A percentile compares a stretch with the other conserved stretches of the same genome.
phyloP scores from a whole-genome alignment of 2,888 invertebrate genomes.

The Chrysolina americana region DNA sequence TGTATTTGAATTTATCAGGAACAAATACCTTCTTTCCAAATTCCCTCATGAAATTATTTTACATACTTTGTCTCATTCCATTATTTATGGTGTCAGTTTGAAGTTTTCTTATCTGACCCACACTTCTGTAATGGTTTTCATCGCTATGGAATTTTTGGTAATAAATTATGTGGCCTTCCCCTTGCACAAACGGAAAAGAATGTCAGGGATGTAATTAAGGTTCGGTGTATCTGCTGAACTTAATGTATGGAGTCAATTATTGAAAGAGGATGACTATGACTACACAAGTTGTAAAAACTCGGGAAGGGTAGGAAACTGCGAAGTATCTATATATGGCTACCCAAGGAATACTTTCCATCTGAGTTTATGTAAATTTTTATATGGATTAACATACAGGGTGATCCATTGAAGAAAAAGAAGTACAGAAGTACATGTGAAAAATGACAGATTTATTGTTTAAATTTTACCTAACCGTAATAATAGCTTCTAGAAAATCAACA shows the following conservation, averaged over 20 bases:
- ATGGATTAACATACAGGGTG: too few species aligned
- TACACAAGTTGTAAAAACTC: too few species aligned
- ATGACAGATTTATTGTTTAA: too few species aligned
- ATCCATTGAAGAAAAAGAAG: too few species aligned
- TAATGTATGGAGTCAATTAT: not conserved
- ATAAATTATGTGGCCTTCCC: not conserved
- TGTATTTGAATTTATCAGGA: constrained; percentile 12
- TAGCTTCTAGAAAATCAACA: too few species aligned
- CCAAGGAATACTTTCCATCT: too few species aligned
- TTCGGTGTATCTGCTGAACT: not conserved
- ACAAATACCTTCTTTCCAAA: constrained; percentile 12
- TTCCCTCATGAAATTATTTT: constrained; percentile 26
- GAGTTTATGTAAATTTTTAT: not conserved
- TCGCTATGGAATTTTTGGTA: constrained; percentile 18
- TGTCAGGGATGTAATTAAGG: constrained; percentile 8
- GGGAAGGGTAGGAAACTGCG: too few species aligned
- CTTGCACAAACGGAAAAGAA: not conserved
- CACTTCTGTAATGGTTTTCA: constrained; percentile 39
- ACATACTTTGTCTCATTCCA: constrained; percentile 34
- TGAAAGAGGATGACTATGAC: not conserved
- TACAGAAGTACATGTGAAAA: too few species aligned
- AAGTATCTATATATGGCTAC: too few species aligned
- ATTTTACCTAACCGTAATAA: too few species aligned
- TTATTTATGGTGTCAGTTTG: constrained; percentile 39
- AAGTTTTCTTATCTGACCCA: constrained; percentile 37